Conservation (phyloP, 2,113 vertebrate species). For the Pseudolaguvia tuberculata region DNA sequence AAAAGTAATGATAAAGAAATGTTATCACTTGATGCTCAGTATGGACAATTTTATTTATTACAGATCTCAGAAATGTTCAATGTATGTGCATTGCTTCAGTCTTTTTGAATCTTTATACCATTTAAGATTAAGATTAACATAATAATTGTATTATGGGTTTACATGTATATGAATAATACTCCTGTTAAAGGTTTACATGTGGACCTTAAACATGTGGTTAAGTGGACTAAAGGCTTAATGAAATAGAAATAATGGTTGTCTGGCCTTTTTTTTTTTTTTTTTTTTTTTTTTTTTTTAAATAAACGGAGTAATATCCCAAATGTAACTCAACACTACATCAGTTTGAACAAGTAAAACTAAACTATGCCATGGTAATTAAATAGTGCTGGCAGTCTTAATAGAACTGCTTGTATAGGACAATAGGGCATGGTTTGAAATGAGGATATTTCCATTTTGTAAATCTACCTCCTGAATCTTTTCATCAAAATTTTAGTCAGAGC, state of each 20-base stretch:
- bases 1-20: background rate
- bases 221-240: constrained; percentile 35
- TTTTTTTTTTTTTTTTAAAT: constrained; percentile 41
- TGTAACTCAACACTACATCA: constrained; percentile 49
- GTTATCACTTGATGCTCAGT: constrained; percentile 8
- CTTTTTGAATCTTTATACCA: background rate
- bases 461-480: constrained; percentile 30
- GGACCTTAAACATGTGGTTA: constrained; percentile 27
- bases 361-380: constrained; percentile 52
- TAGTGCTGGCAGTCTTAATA: constrained; percentile 50
- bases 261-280: constrained; percentile 41
- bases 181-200: constrained; percentile 25
- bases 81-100: background rate
- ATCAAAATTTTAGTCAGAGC: background rate
- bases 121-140: background rate
- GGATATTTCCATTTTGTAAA: constrained; percentile 28
- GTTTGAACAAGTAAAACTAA: constrained; percentile 51
- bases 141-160: constrained; percentile 1
- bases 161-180: constrained; percentile 10
- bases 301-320: constrained; percentile 43
- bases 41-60: constrained; percentile 41
- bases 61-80: constrained; percentile 2
- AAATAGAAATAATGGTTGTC: constrained; percentile 48
- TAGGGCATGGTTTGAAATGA: constrained; percentile 18
- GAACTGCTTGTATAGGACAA: constrained; percentile 35